phyloP scores from a whole-genome alignment of 1,140 invertebrate genomes.

The Oedothorax gibbosus region DNA sequence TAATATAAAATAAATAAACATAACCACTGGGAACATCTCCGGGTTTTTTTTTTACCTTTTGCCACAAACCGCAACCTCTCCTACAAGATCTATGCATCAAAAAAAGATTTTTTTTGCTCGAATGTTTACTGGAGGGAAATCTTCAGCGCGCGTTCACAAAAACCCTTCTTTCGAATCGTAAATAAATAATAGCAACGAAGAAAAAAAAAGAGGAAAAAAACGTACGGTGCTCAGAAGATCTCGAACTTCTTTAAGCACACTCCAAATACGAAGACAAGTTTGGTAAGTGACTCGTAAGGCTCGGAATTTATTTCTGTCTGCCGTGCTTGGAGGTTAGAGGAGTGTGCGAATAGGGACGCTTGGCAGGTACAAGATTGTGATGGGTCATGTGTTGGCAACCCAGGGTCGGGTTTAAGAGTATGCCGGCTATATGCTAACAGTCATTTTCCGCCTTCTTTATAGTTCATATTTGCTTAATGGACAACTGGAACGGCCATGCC shows the following conservation, averaged over 20 bases:
- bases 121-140: slow-evolving; percentile 35
- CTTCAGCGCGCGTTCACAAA: slow-evolving; percentile 20
- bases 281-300: slow-evolving; percentile 43
- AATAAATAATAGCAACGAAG: slow-evolving; percentile 43
- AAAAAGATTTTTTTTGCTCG: neutral
- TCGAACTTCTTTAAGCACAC: slow-evolving; percentile 43
- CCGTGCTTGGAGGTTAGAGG: neutral
- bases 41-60: neutral
- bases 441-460: no score
- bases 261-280: slow-evolving; percentile 50
- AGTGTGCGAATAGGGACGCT: no score
- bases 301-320: slow-evolving; percentile 52
- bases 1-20: neutral
- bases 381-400: no score
- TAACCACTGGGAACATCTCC: neutral
- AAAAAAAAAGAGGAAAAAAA: neutral
- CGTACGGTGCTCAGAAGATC: slow-evolving; percentile 1
- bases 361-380: no score
- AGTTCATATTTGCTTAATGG: no score
- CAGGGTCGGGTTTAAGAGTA: no score
- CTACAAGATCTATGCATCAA: slow-evolving; percentile 2
- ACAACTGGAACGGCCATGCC: no score
- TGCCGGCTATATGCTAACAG: no score
- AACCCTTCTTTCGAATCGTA: slow-evolving; percentile 26
- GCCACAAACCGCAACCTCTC: slow-evolving; percentile 28